These are phyloP conservation scores for Tanypteryx hageni DNA, from an alignment of 2,888 invertebrate species.

Conservation along the genomic window DNA sequence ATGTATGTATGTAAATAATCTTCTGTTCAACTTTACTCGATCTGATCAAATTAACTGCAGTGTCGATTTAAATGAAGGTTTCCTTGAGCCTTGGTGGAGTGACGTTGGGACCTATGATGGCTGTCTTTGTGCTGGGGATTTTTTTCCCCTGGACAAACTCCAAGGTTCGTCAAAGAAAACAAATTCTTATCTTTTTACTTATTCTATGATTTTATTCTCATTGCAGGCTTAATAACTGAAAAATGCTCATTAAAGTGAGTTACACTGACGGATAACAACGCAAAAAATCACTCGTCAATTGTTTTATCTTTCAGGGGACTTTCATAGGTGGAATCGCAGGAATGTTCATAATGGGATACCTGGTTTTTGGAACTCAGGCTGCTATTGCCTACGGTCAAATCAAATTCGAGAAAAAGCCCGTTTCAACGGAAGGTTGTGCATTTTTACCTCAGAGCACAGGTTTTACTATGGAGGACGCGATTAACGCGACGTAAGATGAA, in stretches of 20 bases:
- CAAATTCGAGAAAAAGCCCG: constrained; percentile 64
- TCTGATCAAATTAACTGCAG: no score
- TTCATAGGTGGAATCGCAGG: constrained; percentile 81
- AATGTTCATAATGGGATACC: constrained; percentile 80
- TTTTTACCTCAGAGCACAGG: constrained; percentile 68
- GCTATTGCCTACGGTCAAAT: constrained; percentile 78
- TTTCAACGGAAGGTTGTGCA: constrained; percentile 56
- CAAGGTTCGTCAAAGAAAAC: constrained; percentile 76
- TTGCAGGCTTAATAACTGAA: no score
- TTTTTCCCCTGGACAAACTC: constrained; percentile 88
- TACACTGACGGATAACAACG: no score
- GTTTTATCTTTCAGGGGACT: constrained; percentile 76
- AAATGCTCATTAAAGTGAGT: no score
- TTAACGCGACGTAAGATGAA: no score
- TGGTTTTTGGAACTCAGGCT: constrained; percentile 83
- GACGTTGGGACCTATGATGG: constrained; percentile 89
- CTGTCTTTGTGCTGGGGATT: constrained; percentile 90
- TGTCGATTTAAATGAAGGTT: constrained; percentile 80
- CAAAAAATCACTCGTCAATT: no score
- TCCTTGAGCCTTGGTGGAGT: constrained; percentile 85
- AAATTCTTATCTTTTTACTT: no score
- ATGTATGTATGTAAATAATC: no score
- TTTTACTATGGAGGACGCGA: no score
- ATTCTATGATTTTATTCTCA: no score
- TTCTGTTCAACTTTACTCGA: no score